Evolutionary conservation across 2,888 invertebrate genomes (phyloP).

Genomic region (Cryptus viduatorius): DNA sequence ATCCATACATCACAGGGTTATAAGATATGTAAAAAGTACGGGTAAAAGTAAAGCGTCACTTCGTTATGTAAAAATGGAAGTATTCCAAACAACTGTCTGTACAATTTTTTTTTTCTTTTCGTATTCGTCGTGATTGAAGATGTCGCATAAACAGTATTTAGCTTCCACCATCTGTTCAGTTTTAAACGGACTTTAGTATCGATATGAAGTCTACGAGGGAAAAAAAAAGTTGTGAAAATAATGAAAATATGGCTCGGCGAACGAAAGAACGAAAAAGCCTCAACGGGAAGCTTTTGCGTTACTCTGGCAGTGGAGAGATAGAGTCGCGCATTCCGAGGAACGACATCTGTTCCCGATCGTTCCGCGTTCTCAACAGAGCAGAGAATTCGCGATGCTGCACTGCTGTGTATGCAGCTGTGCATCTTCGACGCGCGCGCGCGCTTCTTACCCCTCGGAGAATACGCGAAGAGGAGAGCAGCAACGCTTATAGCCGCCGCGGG

Average conservation of each 20-base stretch:
- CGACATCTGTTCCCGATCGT: conserved; percentile 81
- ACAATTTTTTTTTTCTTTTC: neutral
- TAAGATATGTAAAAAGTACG: no score
- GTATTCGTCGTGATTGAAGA: neutral
- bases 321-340: conserved; percentile 75
- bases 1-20: no score
- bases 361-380: conserved; percentile 79
- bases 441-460: conserved; percentile 32
- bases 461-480: conserved; percentile 11
- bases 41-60: no score
- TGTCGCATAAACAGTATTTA: neutral
- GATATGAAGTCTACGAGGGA: neutral
- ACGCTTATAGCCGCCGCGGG: conserved; percentile 43
- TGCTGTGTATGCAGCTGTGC: conserved; percentile 55
- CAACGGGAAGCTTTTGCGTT: conserved; percentile 10
- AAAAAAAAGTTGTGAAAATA: neutral
- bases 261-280: conserved; percentile 9
- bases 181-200: neutral
- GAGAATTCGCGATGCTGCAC: conserved; percentile 63
- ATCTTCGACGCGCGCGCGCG: conserved; percentile 14
- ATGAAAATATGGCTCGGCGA: conserved; percentile 16
- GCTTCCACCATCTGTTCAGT: neutral
- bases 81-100: no score
- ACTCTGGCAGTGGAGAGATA: conserved; percentile 13
- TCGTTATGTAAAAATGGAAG: no score